These are phyloP conservation scores for Scotopteryx bipunctaria DNA, from an alignment of 2,888 invertebrate genomes.

Conservation along the genomic window DNA sequence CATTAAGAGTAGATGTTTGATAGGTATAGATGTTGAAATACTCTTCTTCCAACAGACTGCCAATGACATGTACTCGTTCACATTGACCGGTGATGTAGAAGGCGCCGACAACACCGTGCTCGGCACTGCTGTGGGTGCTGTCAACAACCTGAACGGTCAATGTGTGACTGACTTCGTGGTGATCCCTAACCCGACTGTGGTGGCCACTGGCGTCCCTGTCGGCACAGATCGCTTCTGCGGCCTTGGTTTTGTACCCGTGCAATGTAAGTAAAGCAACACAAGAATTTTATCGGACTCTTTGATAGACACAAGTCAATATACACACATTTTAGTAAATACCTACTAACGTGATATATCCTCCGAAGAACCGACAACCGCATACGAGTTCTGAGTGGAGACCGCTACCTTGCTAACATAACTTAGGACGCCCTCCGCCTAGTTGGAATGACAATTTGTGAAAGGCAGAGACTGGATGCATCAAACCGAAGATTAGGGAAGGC, in stretches of 20 bases:
- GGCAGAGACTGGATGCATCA: too few species aligned
- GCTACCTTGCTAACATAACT: too few species aligned
- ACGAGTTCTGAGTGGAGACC: too few species aligned
- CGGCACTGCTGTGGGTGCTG: slow-evolving; percentile 81
- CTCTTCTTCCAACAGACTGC: slow-evolving; percentile 45
- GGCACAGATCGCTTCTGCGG: slow-evolving; percentile 90
- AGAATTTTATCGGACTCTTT: background rate
- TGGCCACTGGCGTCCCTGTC: slow-evolving; percentile 63
- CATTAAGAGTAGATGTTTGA: too few species aligned
- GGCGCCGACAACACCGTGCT: slow-evolving; percentile 84
- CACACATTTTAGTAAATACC: too few species aligned
- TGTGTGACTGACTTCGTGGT: slow-evolving; percentile 90
- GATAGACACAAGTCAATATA: background rate
- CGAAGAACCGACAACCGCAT: too few species aligned
- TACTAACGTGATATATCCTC: too few species aligned
- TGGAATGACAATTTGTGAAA: too few species aligned
- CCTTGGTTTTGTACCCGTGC: slow-evolving; percentile 86
- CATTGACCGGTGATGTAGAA: slow-evolving; percentile 87
- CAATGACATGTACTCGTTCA: slow-evolving; percentile 85
- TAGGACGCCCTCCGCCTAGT: too few species aligned
- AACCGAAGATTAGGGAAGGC: too few species aligned
- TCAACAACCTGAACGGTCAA: slow-evolving; percentile 81
- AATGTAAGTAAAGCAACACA: slow-evolving; percentile 72
- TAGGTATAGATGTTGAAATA: background rate
- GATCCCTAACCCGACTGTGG: slow-evolving; percentile 85